Percentiles rank a stretch among this genome's conserved stretches.
Conservation (phyloP, 2,797 vertebrate species). For the Rousettus madagascariensis region DNA sequence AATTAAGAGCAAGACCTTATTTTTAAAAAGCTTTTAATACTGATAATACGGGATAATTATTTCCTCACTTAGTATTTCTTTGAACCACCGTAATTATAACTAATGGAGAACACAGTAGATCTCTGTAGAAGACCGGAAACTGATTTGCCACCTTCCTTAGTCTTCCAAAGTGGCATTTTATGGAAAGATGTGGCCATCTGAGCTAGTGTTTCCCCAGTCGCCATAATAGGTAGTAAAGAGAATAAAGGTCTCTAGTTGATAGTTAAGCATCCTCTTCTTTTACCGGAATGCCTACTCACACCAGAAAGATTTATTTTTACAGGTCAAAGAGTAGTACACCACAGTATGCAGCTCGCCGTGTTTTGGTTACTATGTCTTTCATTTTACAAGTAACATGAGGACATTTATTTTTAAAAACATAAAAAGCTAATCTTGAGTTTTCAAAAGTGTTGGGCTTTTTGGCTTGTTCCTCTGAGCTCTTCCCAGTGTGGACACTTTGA, state of each 20-base stretch:
- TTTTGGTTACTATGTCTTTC: conserved; percentile 34
- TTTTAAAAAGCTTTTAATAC: neutral
- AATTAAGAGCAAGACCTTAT: conserved; percentile 6
- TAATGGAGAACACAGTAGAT: neutral
- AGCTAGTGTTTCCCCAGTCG: neutral
- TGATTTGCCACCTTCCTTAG: neutral
- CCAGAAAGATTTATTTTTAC: conserved; percentile 46
- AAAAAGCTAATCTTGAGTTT: conserved; percentile 37
- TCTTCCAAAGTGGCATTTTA: neutral
- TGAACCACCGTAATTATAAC: neutral
- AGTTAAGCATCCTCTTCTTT: neutral
- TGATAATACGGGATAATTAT: neutral
- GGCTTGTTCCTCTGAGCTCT: neutral
- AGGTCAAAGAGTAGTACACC: conserved; percentile 24
- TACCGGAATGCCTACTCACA: neutral
- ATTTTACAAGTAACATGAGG: conserved; percentile 51
- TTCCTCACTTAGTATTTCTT: neutral
- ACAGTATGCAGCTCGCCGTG: neutral
- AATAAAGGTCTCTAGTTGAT: conserved; percentile 4
- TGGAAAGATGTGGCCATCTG: neutral
- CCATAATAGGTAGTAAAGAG: conserved; percentile 54
- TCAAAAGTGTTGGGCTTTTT: neutral
- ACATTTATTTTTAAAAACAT: conserved; percentile 61
- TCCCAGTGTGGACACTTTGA: neutral
- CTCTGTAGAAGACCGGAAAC: neutral